Evolutionary conservation across 1,140 invertebrate genomes (phyloP), one percentile per base, ranked within the genome.

Genomic region (Drosophila yakuba): DNA sequence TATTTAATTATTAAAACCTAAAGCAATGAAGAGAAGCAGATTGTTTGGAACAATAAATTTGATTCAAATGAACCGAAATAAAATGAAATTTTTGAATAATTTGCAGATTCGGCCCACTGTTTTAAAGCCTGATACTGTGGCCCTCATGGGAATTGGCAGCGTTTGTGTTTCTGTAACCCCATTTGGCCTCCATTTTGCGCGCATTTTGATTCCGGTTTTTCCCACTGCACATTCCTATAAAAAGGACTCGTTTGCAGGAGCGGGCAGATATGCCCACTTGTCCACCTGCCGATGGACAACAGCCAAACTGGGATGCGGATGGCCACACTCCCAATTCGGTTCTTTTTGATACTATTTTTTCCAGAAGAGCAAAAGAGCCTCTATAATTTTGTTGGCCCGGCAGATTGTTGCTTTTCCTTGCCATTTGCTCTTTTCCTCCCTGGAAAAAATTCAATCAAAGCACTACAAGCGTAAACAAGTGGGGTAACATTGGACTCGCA

Each of bases 151-250:
- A 86, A 77, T 83, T 74, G 83, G 52, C 63, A 64, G 36, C 67
- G 83, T 56, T 79, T 78, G 71, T 74, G 69, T 67, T 88, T 68
- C 69, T 81, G 80, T 89, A 83, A 84, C 84, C 84, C 84, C 80
- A 89, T 74, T 89, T 89, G 84, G 84, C 84, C 84, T 83, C 77
- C 77, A 89, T 89, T 89, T 89, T 89, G 79, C 84, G 77, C 84
- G 80, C 84, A 74, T 84, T 88, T 88, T 78, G 84, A 84, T 89
- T 89, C 74, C 17, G 39, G 48, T 75, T 74, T 75, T 75, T 51
- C 64, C 69, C 63, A 50, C 67, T 80, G 76, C 73, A 76, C 66
- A 81, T 79, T 76, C 60, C 67, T 47, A 80, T 58, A 60, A 51
- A 44, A 43, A 58, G 43, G 43, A 75, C 51, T 25, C 36, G 43